These are phyloP conservation scores for Lerema accius DNA, from an alignment of 1,140 invertebrate genomes.

Conservation along the genomic window DNA sequence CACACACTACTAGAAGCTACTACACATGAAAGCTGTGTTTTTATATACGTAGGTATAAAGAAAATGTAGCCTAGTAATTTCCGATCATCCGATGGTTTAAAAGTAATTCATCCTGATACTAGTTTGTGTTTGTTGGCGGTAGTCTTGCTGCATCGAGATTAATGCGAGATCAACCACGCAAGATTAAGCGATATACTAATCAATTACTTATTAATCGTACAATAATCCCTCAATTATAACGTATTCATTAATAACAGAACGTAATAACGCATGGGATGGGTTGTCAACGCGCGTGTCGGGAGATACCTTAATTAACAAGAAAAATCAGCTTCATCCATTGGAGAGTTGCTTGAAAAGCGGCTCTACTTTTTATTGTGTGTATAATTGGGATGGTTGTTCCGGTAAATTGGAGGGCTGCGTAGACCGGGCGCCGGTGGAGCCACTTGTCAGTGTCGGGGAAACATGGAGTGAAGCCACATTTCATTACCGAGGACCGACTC, in stretches of 20 bases:
- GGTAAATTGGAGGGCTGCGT: conserved; percentile 18
- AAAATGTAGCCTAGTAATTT: too few relatives aligned
- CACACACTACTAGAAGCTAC: too few relatives aligned
- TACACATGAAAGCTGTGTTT: too few relatives aligned
- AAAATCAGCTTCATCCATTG: conserved; percentile 18
- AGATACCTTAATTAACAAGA: conserved; percentile 25
- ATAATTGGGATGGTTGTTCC: conserved; percentile 23
- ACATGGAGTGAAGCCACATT: background rate
- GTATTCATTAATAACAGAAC: background rate
- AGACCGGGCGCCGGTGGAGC: background rate
- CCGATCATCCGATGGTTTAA: too few relatives aligned
- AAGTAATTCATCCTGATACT: too few relatives aligned
- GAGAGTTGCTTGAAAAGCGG: conserved; percentile 17
- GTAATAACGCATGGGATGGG: too few relatives aligned
- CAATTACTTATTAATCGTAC: background rate
- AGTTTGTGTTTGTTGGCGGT: too few relatives aligned
- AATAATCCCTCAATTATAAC: background rate
- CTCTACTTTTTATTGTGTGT: conserved; percentile 17
- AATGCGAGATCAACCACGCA: too few relatives aligned
- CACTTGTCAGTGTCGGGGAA: conserved; percentile 8
- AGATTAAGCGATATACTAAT: background rate
- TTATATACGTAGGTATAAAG: too few relatives aligned
- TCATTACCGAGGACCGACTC: too few relatives aligned
- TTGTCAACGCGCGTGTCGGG: background rate
- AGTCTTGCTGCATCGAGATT: too few relatives aligned